Evolutionary conservation across 2,113 vertebrate genomes (phyloP), one percentile per base, ranked within the genome.

Genomic region (Lanius ludovicianus): DNA sequence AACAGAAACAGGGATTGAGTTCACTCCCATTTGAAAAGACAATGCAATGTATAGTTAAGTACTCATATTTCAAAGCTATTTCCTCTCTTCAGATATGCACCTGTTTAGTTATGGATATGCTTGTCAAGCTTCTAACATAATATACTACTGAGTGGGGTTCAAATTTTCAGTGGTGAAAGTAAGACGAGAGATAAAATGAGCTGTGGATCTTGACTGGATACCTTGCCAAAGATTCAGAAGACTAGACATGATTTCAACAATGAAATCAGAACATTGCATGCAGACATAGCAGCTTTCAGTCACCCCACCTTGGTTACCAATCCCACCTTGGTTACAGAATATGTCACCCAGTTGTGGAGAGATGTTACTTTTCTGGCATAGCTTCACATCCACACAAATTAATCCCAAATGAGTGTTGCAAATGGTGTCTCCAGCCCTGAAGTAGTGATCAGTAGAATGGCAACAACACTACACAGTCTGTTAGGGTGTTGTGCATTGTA

Each of bases 261-360:
- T 46, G 77, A 87, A 87, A 83, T 83, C 75, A 80, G 37, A 41
- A 37, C 68, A 62, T 28, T 77, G 31, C 79, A 67, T 84, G 84
- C 52, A 94, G 78, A 47, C 71, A 44, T n/a, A 73, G 46, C 68
- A 94, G 63, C 68, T 85, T 95, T 93, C 89, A 83, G 67, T 95
- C 44, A 84, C 31, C 14, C 24, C 25, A 52, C 28, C 59, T 59
- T 62, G 33, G 25, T 76, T 89, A 78, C 84, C 65, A 33, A 94
- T 55, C 22, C 33, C 30, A 33, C 25, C 57, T 53, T 67, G 24
- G 27, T 69, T 91, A 68, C 80, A 81, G 41, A 92, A 39, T 17
- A 56, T 4, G 35, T 65, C 19, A 14, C 27, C 56, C 35, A 62
- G 41, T 24, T 84, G 37, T 14, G 22, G 41, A 88, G 69, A 75